Evolutionary conservation across 2,888 invertebrate species (phyloP).

Genomic region (Patella ulyssiponensis): DNA sequence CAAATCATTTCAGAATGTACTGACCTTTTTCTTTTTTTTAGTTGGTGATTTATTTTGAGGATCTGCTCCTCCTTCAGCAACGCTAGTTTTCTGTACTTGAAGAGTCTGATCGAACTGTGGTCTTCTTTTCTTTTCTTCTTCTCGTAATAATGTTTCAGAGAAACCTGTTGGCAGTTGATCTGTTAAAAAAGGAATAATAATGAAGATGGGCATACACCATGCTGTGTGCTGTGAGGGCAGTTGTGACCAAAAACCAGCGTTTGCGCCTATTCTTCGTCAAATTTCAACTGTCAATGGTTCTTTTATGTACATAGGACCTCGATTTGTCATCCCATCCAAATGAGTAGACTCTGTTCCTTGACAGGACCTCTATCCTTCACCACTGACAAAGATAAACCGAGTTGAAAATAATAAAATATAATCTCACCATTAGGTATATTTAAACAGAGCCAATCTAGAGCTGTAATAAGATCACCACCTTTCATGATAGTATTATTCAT

Average conservation of each 20-base stretch:
- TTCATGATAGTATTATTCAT: conserved; percentile 62
- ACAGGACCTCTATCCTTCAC: too few relatives aligned
- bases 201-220: too few relatives aligned
- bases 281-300: too few relatives aligned
- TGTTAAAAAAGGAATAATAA: conserved; percentile 30
- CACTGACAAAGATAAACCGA: too few relatives aligned
- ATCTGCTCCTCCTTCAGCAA: background rate
- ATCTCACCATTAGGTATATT: conserved; percentile 64
- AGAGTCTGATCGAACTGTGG: conserved; percentile 57
- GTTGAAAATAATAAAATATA: too few relatives aligned
- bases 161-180: conserved; percentile 68
- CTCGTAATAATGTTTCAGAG: conserved; percentile 61
- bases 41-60: conserved; percentile 7
- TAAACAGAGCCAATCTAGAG: conserved; percentile 70
- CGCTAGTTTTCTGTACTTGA: conserved; percentile 29
- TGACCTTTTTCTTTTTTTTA: conserved; percentile 1
- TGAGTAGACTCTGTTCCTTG: too few relatives aligned
- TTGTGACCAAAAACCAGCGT: too few relatives aligned
- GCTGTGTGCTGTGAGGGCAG: too few relatives aligned
- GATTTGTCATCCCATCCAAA: too few relatives aligned
- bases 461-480: conserved; percentile 69
- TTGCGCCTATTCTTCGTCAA: too few relatives aligned
- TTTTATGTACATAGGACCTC: too few relatives aligned
- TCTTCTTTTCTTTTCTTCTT: conserved; percentile 58
- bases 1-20: background rate